Conservation (phyloP, 1,140 invertebrate species). For the Coenobita brevimanus region DNA sequence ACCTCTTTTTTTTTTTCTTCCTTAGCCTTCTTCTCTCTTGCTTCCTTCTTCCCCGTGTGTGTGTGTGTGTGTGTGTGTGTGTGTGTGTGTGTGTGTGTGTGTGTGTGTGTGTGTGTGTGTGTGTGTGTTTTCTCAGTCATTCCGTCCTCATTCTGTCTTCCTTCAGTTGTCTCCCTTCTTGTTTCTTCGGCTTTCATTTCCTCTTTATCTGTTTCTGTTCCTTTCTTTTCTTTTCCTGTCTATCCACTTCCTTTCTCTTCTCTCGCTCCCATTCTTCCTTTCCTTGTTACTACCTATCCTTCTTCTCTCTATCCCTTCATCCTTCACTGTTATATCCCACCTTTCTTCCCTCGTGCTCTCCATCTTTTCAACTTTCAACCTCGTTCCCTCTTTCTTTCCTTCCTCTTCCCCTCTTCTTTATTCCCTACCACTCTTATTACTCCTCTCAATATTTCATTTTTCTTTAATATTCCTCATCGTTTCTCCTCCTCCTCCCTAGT, state of each 20-base stretch:
- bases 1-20: too few relatives aligned
- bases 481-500: too few relatives aligned
- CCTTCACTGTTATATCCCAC: background rate
- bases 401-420: too few relatives aligned
- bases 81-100: background rate
- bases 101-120: background rate
- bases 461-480: too few relatives aligned
- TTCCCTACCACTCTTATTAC: too few relatives aligned
- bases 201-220: background rate
- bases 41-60: too few relatives aligned
- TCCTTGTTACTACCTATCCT: background rate
- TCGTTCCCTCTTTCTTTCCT: too few relatives aligned
- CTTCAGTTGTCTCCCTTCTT: background rate
- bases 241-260: background rate
- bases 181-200: background rate
- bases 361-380: background rate
- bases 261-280: background rate
- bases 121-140: background rate
- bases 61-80: background rate
- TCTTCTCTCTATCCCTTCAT: background rate
- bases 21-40: too few relatives aligned
- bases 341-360: background rate
- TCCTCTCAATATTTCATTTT: too few relatives aligned
- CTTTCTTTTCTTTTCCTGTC: background rate
- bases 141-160: background rate